Base-by-base conservation (phyloP, 2,797 vertebrate species). In the Sebastes jordani region DNA sequence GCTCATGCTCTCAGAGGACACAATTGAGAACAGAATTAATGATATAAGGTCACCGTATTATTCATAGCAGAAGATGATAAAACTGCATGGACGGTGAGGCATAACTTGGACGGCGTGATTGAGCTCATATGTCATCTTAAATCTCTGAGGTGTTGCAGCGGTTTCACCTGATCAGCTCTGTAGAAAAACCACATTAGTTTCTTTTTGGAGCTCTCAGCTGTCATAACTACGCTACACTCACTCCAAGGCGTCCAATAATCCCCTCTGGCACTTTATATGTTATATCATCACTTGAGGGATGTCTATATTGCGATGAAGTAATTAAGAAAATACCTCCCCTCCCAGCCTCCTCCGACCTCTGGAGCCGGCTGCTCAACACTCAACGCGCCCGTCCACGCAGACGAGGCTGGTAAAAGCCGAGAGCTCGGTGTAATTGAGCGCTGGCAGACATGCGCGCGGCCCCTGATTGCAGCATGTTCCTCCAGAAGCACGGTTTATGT, bases 401-500 rank as follows among this genome's bases (percentile, higher is more conserved):
- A 84, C n/a, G 7, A 63, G 71, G 65, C 81, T 10, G 78, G 80
- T 76, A 46, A 25, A 29, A 55, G 83, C 62, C 10, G 29, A 56
- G 75, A 72, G 34, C 62, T 18, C 62, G 59, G 87, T 49, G 72
- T 78, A 84, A 89, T 86, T 73, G 86, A 76, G 78, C 11, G 58
- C 79, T 92, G 91, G 92, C 90, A 89, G 86, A 58, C 73, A 58
- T 74, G 79, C 60, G 68, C 76, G 2, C 3, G 71, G 74, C 54
- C 74, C 74, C 81, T 91, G 89, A 93, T 91, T 92, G 88, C 89
- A 66, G 83, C 86, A 32, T 74, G 85, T 86, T 90, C 83, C 89
- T 91, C 76, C 87, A 93, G 91, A 90, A 92, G 90, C 91, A 83
- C 84, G 87, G 88, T 93, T 93, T 92, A 92, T 84, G 89, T 90